Base-by-base conservation (phyloP, 2,113 vertebrate genomes). In the Colossoma macropomum region DNA sequence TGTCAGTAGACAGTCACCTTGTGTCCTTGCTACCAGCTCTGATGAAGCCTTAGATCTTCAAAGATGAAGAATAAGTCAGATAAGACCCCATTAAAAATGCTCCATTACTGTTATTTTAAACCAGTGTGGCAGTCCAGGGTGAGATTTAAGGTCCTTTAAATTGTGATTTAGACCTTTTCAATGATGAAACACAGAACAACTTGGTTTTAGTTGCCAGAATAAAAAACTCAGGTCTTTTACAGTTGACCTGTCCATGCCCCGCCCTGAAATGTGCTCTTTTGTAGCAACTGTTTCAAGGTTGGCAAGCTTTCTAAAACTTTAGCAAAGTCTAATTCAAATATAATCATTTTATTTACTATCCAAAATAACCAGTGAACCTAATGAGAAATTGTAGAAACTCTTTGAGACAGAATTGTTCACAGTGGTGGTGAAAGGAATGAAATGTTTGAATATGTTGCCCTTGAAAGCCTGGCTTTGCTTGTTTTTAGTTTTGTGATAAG, bases 1-100 rank as follows among this genome's bases (percentile, higher is more conserved):
- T n/a, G 30, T 66, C 81, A 78, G 52, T 27, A 41, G 41, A 75
- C 59, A 75, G 59, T 71, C 28, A 12, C 60, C 81, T 34, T 13
- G 32, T 27, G 69, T 72, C 82, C 72, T 79, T 70, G 65, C 28
- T 72, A 59, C 28, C 63, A 66, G 48, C 28, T 38, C 45, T 48
- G 66, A 27, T 16, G 41, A 50, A 81, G 56, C 56, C 48, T 48
- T 28, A 25, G 48, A 28, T 83, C 45, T n/a, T 21, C 32, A 54
- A 41, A 59, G 30, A 30, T 79, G 54, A 30, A 34, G 73, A 50
- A 38, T 75, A 83, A 74, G 69, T 76, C 50, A 30, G 48, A 2
- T 13, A 25, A 79, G 16, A 71, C 11, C 27, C 17, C 59, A 79
- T 71, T 56, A 65, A 82, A 60, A 75, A 59, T 8, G 41, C 23